Base-by-base conservation (phyloP, 2,797 vertebrate species). In the Lutjanus argentimaculatus region DNA sequence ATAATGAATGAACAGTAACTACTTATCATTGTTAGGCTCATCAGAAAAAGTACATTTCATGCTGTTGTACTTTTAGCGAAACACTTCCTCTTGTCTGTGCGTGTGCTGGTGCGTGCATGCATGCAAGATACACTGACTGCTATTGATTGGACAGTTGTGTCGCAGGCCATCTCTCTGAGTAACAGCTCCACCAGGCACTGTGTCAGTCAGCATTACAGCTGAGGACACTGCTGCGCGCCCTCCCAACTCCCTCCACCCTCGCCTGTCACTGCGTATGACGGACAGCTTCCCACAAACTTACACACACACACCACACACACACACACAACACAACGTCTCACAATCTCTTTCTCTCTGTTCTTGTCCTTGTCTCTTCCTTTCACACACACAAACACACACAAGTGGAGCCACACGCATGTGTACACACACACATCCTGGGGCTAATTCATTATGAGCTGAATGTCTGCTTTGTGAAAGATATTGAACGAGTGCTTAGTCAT, bases 131-230 rank as follows among this genome's bases (percentile, higher is more conserved):
- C 79, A 71, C 73, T 79, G 77, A 74, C 59, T 87, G 67, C 65
- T 80, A 74, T 75, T 88, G 87, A 91, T 91, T 81, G 76, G 86
- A 84, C 80, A 73, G 82, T 75, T 67, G 67, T 82, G 85, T 88
- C 69, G n/a, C 72, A 84, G 74, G 59, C 67, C 78, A 66, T 92
- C 88, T 90, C 90, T 78, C 56, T 77, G 83, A 84, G 84, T 76
- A 85, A 76, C 83, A 75, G 85, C 86, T 89, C 84, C 84, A 88
- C 88, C 87, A 91, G 90, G 77, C 87, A 74, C 73, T 9, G 79
- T 82, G 91, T 93, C 92, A 92, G 84, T 91, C 91, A 94, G 90
- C 88, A 90, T 94, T 91, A 92, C 82, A 81, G 82, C 85, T 49
- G 77, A 82, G 75, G 89, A 89, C 22, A 78, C 86, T 77, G 88